phyloP scores from a whole-genome alignment of 2,113 vertebrate genomes.

The Hippocampus abdominalis region DNA sequence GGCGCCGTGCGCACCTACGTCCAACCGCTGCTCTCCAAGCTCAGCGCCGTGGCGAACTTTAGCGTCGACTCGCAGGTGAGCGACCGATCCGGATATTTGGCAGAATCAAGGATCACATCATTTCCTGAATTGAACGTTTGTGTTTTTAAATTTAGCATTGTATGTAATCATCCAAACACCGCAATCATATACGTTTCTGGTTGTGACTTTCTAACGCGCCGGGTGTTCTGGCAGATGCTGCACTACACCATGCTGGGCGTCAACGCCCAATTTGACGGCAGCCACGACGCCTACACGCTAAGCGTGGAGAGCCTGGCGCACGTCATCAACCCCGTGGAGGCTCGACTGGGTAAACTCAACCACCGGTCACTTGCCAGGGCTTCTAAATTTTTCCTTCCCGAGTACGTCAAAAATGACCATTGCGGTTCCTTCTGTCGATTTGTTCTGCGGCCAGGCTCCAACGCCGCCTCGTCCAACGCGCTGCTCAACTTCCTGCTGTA shows the following conservation, averaged over 20 bases:
- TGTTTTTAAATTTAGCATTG: too few relatives aligned
- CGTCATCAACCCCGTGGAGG: slow-evolving; percentile 95
- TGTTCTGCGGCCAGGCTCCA: slow-evolving; percentile 77
- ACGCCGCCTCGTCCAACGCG: slow-evolving; percentile 87
- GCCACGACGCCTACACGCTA: slow-evolving; percentile 79
- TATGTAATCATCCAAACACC: too few relatives aligned
- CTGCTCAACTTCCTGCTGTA: slow-evolving; percentile 95
- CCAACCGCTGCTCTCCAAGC: slow-evolving; percentile 83
- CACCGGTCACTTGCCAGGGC: background rate
- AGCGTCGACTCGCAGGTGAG: slow-evolving; percentile 90
- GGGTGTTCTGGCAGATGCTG: slow-evolving; percentile 74
- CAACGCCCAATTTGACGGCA: slow-evolving; percentile 84
- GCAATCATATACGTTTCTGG: too few relatives aligned
- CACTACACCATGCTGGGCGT: slow-evolving; percentile 89
- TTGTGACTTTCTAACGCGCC: background rate
- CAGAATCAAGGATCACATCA: too few relatives aligned
- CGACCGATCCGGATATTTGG: too few relatives aligned
- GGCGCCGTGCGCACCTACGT: slow-evolving; percentile 79
- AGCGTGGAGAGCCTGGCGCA: slow-evolving; percentile 87
- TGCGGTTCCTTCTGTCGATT: background rate
- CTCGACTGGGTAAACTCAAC: slow-evolving; percentile 81
- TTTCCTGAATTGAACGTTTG: too few relatives aligned
- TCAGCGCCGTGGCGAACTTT: slow-evolving; percentile 84
- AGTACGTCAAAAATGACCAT: background rate
- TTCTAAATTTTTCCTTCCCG: background rate